Conservation (phyloP, 1,140 invertebrate genomes). For the Aphaenogaster rudis region DNA sequence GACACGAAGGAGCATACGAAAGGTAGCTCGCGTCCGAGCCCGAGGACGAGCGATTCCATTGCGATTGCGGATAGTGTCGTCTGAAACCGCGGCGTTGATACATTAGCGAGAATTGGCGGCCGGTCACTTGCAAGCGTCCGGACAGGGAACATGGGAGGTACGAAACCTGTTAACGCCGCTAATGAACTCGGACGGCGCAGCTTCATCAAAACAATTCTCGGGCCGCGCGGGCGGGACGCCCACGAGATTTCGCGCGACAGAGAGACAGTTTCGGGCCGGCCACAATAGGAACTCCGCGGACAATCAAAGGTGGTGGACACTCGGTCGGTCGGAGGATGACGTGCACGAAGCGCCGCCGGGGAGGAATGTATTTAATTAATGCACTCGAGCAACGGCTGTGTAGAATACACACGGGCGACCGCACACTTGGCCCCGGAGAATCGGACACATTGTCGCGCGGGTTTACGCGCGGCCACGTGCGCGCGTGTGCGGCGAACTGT, state of each 20-base stretch:
- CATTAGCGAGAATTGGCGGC: constrained; percentile 37
- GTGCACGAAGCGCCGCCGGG: not conserved
- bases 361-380: constrained; percentile 75
- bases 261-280: constrained; percentile 52
- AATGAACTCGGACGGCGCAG: constrained; percentile 39
- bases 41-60: not conserved
- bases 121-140: not conserved
- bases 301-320: constrained; percentile 72
- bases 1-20: constrained; percentile 15
- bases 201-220: constrained; percentile 66
- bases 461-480: not conserved
- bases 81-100: constrained; percentile 12
- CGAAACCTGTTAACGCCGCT: constrained; percentile 46
- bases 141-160: not conserved
- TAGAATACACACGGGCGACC: constrained; percentile 8
- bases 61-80: constrained; percentile 20
- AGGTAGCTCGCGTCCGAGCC: not conserved
- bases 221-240: not conserved
- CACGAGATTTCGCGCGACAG: constrained; percentile 28
- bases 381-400: constrained; percentile 28
- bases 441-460: not conserved
- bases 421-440: not conserved
- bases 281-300: constrained; percentile 71
- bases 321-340: constrained; percentile 35
- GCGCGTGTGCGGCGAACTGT: constrained; percentile 37